Base-by-base conservation (phyloP, 2,797 vertebrate species). In the Borostomias antarcticus region DNA sequence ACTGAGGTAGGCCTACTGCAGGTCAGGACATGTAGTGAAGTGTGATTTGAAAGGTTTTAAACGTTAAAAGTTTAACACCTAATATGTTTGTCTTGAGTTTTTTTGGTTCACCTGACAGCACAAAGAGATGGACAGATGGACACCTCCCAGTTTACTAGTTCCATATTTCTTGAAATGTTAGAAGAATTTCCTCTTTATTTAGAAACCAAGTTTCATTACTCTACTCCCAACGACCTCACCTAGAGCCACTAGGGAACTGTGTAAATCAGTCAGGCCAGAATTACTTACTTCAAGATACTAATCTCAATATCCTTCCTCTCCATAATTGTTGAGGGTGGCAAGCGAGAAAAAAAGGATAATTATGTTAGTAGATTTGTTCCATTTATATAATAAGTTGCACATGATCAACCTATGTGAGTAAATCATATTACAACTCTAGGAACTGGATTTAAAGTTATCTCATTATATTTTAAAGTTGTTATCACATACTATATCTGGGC, bases 111-210 rank as follows among this genome's bases (percentile, higher is more conserved):
- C 45, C 48, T 43, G 48, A 17, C 26, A 28, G 2, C 21, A 17
- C 30, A 51, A 51, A 47, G 8, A 50, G n/a, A 17, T 11, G 10
- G 35, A 43, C n/a, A 33, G 17, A 23, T 19, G 19, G 47, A 56
- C 8, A 15, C 17, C 33, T 53, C 50, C 15, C 51, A 43, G 33
- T 19, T n/a, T n/a, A 32, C 6, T 32, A 19, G 56, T 54, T 64
- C 47, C 62, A 64, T 53, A 37, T 52, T 54, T 53, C 33, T 53
- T n/a, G 23, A 30, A 9, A 32, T 26, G 21, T 57, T 66, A n/a
- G 7, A 8, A 47, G 15, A 9, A 29, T 10, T 61, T 61, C 58
- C 58, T 47, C 40, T 21, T 47, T 61, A 48, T 17, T 10, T 9
- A 40, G 10, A 59, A n/a, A 13, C 25, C 21, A 40, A 5, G 40